phyloP scores from a whole-genome alignment of 2,113 vertebrate species.

The Rattus rattus region DNA sequence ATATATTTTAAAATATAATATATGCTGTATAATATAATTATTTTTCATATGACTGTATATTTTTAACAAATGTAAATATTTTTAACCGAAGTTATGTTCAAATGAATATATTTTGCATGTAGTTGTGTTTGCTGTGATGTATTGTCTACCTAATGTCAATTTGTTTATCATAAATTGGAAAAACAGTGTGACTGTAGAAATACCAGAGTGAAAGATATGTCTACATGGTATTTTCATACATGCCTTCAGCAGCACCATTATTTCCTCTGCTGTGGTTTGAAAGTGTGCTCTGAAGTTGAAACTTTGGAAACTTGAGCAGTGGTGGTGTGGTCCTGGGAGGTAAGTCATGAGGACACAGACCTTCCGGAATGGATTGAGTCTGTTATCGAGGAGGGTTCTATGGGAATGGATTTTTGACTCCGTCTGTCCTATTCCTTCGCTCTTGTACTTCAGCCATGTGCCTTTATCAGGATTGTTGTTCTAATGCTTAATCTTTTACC shows the following conservation, averaged over 20 bases:
- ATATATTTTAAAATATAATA: no score
- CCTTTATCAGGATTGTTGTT: background rate
- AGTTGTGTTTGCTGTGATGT: constrained; percentile 5
- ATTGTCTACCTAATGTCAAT: constrained; percentile 14
- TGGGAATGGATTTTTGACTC: background rate
- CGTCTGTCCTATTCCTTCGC: background rate
- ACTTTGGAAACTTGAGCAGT: background rate
- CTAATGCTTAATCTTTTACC: background rate
- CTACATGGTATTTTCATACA: background rate
- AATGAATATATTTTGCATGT: background rate
- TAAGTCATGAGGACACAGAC: background rate
- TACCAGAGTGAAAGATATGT: background rate
- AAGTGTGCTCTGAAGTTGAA: background rate
- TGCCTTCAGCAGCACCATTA: background rate
- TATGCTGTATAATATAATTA: no score
- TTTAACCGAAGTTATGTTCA: constrained; percentile 22
- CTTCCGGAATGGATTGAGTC: background rate
- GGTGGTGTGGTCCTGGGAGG: background rate
- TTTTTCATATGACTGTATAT: constrained; percentile 21
- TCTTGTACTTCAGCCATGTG: background rate
- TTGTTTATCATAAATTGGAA: constrained; percentile 54
- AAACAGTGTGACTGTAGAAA: background rate
- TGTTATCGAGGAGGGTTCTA: background rate
- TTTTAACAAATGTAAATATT: background rate
- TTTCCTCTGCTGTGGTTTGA: background rate